A percentile compares a stretch with the other conserved stretches of the same genome.
Conservation (phyloP, 2,888 invertebrate species). For the Geophilus truncorum region DNA sequence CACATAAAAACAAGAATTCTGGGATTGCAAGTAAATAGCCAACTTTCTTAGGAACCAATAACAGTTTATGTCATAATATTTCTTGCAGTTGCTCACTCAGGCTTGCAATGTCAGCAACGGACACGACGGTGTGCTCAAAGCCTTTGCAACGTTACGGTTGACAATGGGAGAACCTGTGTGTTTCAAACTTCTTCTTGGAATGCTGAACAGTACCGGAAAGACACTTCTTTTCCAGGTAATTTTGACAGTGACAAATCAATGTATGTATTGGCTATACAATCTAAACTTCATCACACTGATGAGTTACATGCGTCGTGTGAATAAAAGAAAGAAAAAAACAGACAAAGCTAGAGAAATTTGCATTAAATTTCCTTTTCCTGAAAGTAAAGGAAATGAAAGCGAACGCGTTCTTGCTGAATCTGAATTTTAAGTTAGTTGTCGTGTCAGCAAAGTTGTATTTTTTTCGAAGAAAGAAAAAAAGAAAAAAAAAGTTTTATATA, state of each 20-base stretch:
- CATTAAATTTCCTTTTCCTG: not conserved
- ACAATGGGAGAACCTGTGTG: slow-evolving; percentile 88
- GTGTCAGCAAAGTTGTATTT: too few species aligned
- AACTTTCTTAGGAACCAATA: not conserved
- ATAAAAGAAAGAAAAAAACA: too few species aligned
- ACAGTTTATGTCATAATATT: not conserved
- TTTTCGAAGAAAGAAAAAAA: too few species aligned
- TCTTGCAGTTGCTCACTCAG: slow-evolving; percentile 68
- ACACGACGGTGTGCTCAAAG: slow-evolving; percentile 81
- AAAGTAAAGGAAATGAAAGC: not conserved
- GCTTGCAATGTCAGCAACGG: slow-evolving; percentile 60
- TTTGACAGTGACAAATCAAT: not conserved
- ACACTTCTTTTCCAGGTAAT: slow-evolving; percentile 38
- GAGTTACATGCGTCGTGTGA: too few species aligned
- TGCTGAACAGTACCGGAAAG: slow-evolving; percentile 62
- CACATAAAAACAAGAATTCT: slow-evolving; percentile 52
- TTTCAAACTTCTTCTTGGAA: slow-evolving; percentile 83
- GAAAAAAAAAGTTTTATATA: too few species aligned
- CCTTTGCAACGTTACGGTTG: slow-evolving; percentile 77
- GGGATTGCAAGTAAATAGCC: slow-evolving; percentile 67
- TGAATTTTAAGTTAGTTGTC: not conserved
- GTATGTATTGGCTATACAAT: not conserved
- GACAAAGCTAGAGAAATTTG: not conserved
- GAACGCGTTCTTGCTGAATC: not conserved
- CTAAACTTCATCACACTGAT: too few species aligned